phyloP scores from a whole-genome alignment of 2,113 vertebrate species.

The Leucopsar rothschildi region DNA sequence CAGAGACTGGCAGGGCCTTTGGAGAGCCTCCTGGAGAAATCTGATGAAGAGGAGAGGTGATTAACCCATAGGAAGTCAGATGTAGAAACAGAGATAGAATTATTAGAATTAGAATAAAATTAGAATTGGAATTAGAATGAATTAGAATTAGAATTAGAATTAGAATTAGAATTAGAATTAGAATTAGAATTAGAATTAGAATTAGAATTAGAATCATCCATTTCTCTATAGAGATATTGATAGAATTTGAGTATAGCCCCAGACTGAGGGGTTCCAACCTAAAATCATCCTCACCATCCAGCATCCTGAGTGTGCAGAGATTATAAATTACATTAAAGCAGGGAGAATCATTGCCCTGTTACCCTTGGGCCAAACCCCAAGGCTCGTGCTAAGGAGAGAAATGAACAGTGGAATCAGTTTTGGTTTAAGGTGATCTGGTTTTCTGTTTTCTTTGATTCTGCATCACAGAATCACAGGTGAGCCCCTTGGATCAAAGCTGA shows the following conservation, averaged over 20 bases:
- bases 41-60: not conserved
- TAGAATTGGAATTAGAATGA: not conserved
- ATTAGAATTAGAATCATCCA: not conserved
- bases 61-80: not conserved
- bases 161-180: not conserved
- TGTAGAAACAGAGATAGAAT: rapidly evolving
- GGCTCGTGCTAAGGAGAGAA: not conserved
- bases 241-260: not conserved
- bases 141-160: not conserved
- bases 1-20: not conserved
- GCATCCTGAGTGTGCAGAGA: not conserved
- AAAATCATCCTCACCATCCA: not conserved
- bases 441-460: not conserved
- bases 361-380: not conserved
- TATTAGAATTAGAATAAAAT: not conserved
- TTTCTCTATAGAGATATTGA: rapidly evolving
- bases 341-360: not conserved
- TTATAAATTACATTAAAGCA: not conserved
- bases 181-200: not conserved
- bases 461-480: not conserved
- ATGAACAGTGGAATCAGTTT: not conserved
- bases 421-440: not conserved
- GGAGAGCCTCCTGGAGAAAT: not conserved
- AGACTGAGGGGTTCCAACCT: not conserved
- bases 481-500: not conserved